These are phyloP conservation scores for Liolophura sinensis DNA, from an alignment of 1,140 invertebrate species.

Conservation along the genomic window DNA sequence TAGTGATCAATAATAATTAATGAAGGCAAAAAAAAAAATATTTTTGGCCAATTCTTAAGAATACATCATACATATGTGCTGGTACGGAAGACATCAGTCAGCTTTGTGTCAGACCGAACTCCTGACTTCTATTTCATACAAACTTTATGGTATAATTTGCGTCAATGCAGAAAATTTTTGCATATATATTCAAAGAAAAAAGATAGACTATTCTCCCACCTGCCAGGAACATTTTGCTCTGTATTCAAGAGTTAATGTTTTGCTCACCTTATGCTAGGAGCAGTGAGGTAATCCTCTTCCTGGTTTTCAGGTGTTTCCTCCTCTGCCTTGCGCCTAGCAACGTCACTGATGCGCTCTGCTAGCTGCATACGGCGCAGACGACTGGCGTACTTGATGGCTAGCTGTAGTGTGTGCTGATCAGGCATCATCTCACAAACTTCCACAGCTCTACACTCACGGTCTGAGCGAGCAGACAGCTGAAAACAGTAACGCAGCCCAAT, in stretches of 20 bases:
- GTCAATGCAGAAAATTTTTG: background rate
- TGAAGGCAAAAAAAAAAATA: too few relatives aligned
- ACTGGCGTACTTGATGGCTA: conserved; percentile 86
- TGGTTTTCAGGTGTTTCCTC: conserved; percentile 3
- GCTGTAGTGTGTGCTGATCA: conserved; percentile 74
- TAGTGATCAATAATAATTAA: too few relatives aligned
- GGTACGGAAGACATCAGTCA: too few relatives aligned
- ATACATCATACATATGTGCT: too few relatives aligned
- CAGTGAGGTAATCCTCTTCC: background rate
- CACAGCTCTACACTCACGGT: conserved; percentile 81
- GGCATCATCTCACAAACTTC: conserved; percentile 85
- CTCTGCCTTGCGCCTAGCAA: conserved; percentile 38
- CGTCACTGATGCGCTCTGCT: conserved; percentile 66
- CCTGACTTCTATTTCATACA: too few relatives aligned
- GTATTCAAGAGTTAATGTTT: background rate
- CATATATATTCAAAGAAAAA: background rate
- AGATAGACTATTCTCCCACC: background rate
- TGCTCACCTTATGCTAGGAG: too few relatives aligned
- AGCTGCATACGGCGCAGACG: conserved; percentile 75
- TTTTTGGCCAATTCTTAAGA: too few relatives aligned
- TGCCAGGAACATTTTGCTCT: background rate
- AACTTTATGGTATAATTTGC: too few relatives aligned
- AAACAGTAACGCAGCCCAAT: conserved; percentile 32
- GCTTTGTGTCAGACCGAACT: too few relatives aligned
- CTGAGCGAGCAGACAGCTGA: conserved; percentile 79